Evolutionary conservation across 2,113 vertebrate species (phyloP).

Genomic region (Megaleporinus macrocephalus): DNA sequence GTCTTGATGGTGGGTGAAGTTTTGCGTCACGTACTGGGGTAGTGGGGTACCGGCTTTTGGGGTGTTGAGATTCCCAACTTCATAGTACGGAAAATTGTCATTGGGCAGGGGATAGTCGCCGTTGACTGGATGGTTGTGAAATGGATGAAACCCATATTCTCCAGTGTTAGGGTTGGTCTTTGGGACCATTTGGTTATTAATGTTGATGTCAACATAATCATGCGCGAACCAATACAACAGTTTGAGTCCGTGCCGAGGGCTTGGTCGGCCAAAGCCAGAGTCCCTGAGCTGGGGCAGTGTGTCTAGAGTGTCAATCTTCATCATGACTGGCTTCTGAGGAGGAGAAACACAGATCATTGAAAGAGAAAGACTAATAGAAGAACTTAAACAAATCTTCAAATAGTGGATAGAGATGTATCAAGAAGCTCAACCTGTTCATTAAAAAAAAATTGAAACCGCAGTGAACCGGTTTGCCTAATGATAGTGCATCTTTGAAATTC

Average conservation of each 20-base stretch:
- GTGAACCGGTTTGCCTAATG: too few species aligned
- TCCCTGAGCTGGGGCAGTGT: neutral
- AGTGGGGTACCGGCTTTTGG: neutral
- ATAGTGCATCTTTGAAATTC: too few species aligned
- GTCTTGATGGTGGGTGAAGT: rapidly evolving
- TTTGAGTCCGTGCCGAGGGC: conserved; percentile 33
- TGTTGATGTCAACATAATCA: neutral
- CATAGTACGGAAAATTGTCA: conserved; percentile 36
- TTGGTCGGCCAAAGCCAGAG: neutral
- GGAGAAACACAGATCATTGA: neutral
- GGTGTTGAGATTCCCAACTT: conserved; percentile 47
- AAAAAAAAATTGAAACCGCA: too few species aligned
- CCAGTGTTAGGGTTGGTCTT: rapidly evolving
- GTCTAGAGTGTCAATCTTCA: conserved; percentile 13
- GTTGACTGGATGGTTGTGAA: conserved; percentile 22
- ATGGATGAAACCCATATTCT: conserved; percentile 35
- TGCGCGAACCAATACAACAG: conserved; percentile 50
- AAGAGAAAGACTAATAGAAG: neutral
- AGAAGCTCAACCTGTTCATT: neutral
- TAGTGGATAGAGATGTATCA: too few species aligned
- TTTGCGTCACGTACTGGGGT: neutral
- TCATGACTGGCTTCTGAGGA: conserved; percentile 13
- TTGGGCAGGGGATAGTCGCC: conserved; percentile 16
- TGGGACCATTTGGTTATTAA: neutral
- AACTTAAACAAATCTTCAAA: neutral